These are phyloP conservation scores for Athene noctua DNA, from an alignment of 2,113 vertebrate genomes.

Conservation along the genomic window DNA sequence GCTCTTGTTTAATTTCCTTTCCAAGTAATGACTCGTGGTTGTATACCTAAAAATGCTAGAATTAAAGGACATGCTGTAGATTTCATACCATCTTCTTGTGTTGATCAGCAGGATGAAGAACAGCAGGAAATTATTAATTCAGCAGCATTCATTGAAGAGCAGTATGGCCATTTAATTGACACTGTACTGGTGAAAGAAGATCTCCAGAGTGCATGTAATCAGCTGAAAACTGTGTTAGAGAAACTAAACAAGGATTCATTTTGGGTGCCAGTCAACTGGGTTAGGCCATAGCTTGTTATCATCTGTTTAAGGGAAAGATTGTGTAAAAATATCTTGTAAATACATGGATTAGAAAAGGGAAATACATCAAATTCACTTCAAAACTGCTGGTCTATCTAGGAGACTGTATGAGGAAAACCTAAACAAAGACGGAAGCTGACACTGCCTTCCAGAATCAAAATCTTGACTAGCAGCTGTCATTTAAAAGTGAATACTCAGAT, in stretches of 20 bases:
- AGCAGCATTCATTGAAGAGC: conserved; percentile 83
- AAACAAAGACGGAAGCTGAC: not conserved
- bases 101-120: conserved; percentile 83
- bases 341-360: not conserved
- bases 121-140: conserved; percentile 86
- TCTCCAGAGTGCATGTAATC: conserved; percentile 76
- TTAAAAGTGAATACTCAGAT: not conserved
- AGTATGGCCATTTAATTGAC: conserved; percentile 88
- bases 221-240: conserved; percentile 83
- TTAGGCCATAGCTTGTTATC: conserved; percentile 71
- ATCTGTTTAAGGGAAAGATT: not conserved
- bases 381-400: not conserved
- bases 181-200: conserved; percentile 86
- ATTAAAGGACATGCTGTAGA: not conserved
- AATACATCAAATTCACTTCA: not conserved
- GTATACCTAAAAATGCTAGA: not conserved
- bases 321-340: conserved; percentile 39
- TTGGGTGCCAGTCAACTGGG: conserved; percentile 90
- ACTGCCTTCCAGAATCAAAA: conserved; percentile 32
- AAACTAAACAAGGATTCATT: conserved; percentile 80
- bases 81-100: not conserved
- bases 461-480: not conserved
- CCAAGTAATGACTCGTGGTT: not conserved
- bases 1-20: not conserved
- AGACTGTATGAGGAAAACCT: not conserved